These are phyloP conservation scores for Cydia pomonella DNA, from an alignment of 1,140 invertebrate species.

Conservation along the genomic window DNA sequence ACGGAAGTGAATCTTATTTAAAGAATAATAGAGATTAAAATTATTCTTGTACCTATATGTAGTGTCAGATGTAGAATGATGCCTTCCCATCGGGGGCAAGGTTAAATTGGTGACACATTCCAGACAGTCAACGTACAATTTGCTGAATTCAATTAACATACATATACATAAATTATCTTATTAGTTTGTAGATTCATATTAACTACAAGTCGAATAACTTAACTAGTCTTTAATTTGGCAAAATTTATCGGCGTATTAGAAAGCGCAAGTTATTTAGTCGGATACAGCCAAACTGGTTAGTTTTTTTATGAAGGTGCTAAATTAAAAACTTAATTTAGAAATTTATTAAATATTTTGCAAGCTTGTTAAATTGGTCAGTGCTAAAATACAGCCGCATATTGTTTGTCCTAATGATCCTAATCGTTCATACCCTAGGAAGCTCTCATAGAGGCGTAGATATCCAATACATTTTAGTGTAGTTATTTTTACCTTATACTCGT, in stretches of 20 bases:
- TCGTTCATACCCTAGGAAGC: too few species aligned
- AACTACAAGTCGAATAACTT: not conserved
- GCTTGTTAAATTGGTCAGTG: not conserved
- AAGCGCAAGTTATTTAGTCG: constrained; percentile 23
- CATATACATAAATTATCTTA: constrained; percentile 32
- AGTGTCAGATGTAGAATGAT: constrained; percentile 6
- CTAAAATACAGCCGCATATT: too few species aligned
- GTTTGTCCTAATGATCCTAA: too few species aligned
- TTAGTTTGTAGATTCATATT: constrained; percentile 13
- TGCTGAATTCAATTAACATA: constrained; percentile 30
- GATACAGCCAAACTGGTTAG: not conserved
- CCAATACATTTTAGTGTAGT: too few species aligned
- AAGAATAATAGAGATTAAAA: not conserved
- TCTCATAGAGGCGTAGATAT: too few species aligned
- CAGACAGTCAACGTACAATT: constrained; percentile 22
- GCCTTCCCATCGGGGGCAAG: constrained; percentile 14
- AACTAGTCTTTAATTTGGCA: constrained; percentile 16
- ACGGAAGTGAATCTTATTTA: not conserved
- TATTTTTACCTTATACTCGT: too few species aligned
- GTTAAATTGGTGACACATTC: constrained; percentile 28
- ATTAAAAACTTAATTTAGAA: not conserved
- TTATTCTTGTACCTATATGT: not conserved
- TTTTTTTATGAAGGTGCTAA: not conserved
- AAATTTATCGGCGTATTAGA: constrained; percentile 23
- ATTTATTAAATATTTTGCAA: not conserved